Conservation (phyloP, 64 coral and sea anemone genomes). For the Hydrozoanthus tunicans region DNA sequence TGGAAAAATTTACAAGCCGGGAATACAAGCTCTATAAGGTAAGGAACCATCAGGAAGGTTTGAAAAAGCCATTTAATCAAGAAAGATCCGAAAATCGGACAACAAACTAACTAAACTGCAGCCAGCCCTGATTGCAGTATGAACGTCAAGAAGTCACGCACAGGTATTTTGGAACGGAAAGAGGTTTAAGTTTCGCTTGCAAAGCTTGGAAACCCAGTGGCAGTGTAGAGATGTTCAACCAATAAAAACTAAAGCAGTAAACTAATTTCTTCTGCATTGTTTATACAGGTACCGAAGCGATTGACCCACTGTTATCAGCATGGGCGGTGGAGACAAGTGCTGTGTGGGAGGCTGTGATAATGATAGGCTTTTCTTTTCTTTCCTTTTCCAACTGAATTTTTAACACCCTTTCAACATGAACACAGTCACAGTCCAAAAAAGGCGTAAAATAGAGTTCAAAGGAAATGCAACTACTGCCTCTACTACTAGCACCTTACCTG, state of each 20-base stretch:
- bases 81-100: neutral
- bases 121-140: neutral
- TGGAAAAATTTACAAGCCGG: neutral
- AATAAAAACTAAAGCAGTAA: constrained; percentile 27
- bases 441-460: constrained; percentile 2
- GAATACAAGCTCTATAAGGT: neutral
- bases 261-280: constrained; percentile 19
- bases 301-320: constrained; percentile 15
- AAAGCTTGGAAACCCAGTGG: constrained; percentile 11
- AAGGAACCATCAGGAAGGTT: neutral
- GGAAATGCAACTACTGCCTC: constrained; percentile 14
- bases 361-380: neutral
- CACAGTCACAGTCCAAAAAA: constrained; percentile 25
- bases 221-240: neutral
- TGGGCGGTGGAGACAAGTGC: constrained; percentile 54
- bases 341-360: constrained; percentile 48
- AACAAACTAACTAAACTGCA: constrained; percentile 12
- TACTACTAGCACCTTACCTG: constrained; percentile 39
- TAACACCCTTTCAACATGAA: constrained; percentile 46
- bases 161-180: neutral
- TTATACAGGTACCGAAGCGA: constrained; percentile 15
- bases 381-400: constrained; percentile 33
- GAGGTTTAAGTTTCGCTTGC: constrained; percentile 2
- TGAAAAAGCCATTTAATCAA: neutral
- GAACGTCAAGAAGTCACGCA: neutral